phyloP scores from a whole-genome alignment of 2,113 vertebrate genomes.

The Cephalopholis sonnerati region DNA sequence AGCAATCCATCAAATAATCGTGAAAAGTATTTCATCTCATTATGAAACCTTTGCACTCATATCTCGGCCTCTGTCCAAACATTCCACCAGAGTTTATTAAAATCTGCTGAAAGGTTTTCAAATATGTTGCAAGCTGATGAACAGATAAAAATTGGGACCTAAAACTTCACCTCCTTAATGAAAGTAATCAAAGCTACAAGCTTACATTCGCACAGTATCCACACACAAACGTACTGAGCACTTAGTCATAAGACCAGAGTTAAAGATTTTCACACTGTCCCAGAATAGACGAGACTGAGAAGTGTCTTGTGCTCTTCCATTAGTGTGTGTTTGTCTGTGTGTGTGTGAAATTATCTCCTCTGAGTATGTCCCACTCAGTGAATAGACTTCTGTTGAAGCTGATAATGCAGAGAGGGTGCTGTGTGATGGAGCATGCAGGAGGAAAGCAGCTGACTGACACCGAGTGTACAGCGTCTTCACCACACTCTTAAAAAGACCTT shows the following conservation, averaged over 20 bases:
- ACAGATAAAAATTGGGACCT: not conserved
- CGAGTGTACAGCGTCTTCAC: constrained; percentile 11
- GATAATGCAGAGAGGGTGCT: constrained; percentile 36
- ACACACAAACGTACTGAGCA: constrained; percentile 22
- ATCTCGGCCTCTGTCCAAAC: not conserved
- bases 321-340: constrained; percentile 31
- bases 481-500: constrained; percentile 30
- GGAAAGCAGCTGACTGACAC: constrained; percentile 68
- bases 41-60: not conserved
- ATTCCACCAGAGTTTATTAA: not conserved
- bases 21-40: not conserved
- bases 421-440: constrained; percentile 51
- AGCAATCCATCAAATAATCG: not conserved
- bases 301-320: constrained; percentile 59
- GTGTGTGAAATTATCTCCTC: constrained; percentile 48
- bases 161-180: not conserved
- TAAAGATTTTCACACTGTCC: constrained; percentile 61
- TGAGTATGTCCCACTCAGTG: constrained; percentile 37
- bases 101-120: not conserved
- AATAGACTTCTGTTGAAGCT: constrained; percentile 62
- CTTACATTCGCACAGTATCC: constrained; percentile 20
- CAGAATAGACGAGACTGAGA: constrained; percentile 68
- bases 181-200: not conserved
- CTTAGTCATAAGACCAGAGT: constrained; percentile 65
- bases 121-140: constrained; percentile 1